Evolutionary conservation across 2,888 invertebrate genomes (phyloP), one percentile per base, ranked within the genome.

Genomic region (Abrostola tripartita): DNA sequence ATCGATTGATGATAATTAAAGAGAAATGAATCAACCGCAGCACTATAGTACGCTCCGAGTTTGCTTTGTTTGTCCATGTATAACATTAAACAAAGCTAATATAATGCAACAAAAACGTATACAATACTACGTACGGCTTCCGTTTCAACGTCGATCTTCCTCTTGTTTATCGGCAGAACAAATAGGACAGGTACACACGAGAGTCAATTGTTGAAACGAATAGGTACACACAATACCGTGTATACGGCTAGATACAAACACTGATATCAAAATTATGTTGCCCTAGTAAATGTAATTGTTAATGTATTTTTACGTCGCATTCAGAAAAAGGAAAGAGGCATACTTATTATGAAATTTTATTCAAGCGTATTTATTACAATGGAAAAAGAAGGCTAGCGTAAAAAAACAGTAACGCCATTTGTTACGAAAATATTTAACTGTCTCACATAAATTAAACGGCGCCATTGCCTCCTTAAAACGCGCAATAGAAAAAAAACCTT

Each of bases 41-140:
- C 36, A 36, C 50, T 24, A 6, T 8, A 37, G 44, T 36, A 37
- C 52, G 37, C 24, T 24, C 24, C 24, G 24, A 4, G 37, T 60
- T 40, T 56, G 44, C 62, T 47, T 69, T 73, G 65, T 65, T 53
- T 42, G 44, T 60, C 55, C 66, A 77, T 68, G 66, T 72, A 72
- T 61, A 49, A 63, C 64, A 64, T 63, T 75, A 74, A 79, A 81
- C 78, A 82, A 81, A 75, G 75, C 73, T 75, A 83, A 83, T 79
- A 76, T 77, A 74, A 72, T 74, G 75, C 76, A 82, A 81, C 77
- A 83, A 81, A 83, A 81, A 76, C 78, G 69, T 66, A 73, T 67
- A 86, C 85, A 88, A 89, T 85, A 78, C 44, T 24, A 47, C 44
- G 44, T 47, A 47, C 76, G 51, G 71, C 83, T 87, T 88, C 88